A percentile compares a stretch with the other conserved stretches of the same genome.
Evolutionary conservation across 53 echinoderm and acorn worm genomes (phyloP).

Genomic region (Arbacia lixula): DNA sequence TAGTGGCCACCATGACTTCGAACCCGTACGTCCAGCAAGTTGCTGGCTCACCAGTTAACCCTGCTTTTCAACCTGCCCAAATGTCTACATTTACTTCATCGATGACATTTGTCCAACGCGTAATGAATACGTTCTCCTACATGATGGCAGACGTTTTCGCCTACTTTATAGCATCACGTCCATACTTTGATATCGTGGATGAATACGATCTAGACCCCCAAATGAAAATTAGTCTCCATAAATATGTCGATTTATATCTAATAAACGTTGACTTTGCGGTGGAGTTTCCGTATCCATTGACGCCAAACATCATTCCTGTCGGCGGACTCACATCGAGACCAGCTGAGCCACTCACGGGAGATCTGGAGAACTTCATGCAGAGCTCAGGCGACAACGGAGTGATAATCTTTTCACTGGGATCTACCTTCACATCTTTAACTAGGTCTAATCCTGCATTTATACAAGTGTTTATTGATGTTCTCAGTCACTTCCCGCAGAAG

Average conservation of each 20-base stretch:
- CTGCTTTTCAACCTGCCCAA: background rate
- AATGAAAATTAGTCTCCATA: background rate
- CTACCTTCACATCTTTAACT: background rate
- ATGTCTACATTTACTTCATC: background rate
- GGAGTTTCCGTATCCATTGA: background rate
- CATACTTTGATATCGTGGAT: background rate
- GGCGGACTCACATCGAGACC: slow-evolving; percentile 33
- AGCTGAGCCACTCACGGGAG: background rate
- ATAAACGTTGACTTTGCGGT: background rate
- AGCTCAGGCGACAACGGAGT: slow-evolving; percentile 23
- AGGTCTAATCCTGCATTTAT: background rate
- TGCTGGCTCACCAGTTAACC: background rate
- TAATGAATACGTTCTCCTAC: background rate
- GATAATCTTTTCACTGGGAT: slow-evolving; percentile 24
- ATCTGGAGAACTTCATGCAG: slow-evolving; percentile 27
- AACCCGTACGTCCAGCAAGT: background rate
- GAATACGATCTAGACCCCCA: slow-evolving; percentile 6
- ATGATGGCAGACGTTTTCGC: background rate
- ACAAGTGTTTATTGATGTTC: background rate
- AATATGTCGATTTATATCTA: slow-evolving; percentile 10
- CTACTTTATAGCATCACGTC: background rate
- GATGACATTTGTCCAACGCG: background rate
- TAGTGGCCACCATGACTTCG: background rate
- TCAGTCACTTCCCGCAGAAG: slow-evolving; percentile 19
- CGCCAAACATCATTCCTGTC: slow-evolving; percentile 12